These are phyloP conservation scores for Drosophila fuyamai DNA, from an alignment of 1,140 invertebrate genomes.

Conservation along the genomic window DNA sequence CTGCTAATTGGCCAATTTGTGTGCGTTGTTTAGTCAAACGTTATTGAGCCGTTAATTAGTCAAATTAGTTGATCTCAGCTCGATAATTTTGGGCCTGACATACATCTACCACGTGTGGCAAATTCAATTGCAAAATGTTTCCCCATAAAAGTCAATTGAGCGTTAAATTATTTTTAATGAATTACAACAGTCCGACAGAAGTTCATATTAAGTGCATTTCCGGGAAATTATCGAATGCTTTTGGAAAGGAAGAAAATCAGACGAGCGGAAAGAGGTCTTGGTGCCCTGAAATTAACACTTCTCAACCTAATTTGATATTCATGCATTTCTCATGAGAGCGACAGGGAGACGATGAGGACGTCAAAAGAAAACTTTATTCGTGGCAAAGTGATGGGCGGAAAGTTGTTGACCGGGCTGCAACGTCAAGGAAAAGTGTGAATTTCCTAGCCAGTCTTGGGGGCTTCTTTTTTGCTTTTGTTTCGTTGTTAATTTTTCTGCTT, in stretches of 20 bases:
- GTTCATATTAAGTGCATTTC: slow-evolving; percentile 13
- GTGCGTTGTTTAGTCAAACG: slow-evolving; percentile 37
- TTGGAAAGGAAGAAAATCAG: neutral
- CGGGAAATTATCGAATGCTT: neutral
- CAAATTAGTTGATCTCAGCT: slow-evolving; percentile 43
- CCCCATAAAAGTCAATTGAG: slow-evolving; percentile 27
- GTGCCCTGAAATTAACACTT: slow-evolving; percentile 78
- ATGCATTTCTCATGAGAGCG: slow-evolving; percentile 70
- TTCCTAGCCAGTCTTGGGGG: slow-evolving; percentile 51
- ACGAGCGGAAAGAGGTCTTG: no score
- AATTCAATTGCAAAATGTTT: slow-evolving; percentile 28
- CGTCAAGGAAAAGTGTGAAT: slow-evolving; percentile 64
- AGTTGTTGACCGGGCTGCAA: slow-evolving; percentile 19
- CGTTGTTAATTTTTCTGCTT: slow-evolving; percentile 57
- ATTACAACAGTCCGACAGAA: slow-evolving; percentile 14
- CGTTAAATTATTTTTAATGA: slow-evolving; percentile 45
- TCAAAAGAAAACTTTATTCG: slow-evolving; percentile 57
- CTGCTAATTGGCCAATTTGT: slow-evolving; percentile 35
- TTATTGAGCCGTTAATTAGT: slow-evolving; percentile 47
- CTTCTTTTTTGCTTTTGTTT: slow-evolving; percentile 22
- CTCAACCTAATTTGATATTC: slow-evolving; percentile 73
- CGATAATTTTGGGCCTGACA: slow-evolving; percentile 28
- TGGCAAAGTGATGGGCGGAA: slow-evolving; percentile 53
- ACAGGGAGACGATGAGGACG: slow-evolving; percentile 18
- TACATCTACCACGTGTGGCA: slow-evolving; percentile 7